Conservation (phyloP, 1,140 invertebrate species). For the Microplitis mediator region DNA sequence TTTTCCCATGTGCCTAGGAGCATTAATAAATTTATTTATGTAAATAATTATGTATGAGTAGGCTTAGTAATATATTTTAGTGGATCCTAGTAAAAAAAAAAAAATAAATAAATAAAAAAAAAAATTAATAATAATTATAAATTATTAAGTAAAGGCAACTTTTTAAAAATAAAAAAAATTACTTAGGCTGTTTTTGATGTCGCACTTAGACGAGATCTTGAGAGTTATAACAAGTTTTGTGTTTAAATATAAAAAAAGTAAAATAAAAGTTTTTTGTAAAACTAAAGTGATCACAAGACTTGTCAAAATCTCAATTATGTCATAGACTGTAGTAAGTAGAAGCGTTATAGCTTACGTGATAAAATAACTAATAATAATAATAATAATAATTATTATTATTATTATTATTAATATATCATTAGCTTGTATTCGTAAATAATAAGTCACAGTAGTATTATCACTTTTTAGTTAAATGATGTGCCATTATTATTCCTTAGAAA, state of each 20-base stretch:
- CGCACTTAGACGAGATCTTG: no score
- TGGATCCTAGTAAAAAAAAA: background rate
- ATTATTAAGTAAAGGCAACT: background rate
- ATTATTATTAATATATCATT: slow-evolving; percentile 7
- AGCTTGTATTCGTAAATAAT: slow-evolving; percentile 12
- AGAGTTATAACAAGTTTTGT: no score
- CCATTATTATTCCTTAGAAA: background rate
- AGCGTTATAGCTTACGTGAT: background rate
- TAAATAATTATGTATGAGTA: background rate
- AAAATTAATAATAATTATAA: no score
- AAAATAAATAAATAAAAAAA: no score
- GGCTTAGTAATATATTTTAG: background rate
- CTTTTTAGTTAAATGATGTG: background rate
- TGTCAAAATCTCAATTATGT: background rate
- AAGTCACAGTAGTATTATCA: slow-evolving; percentile 4
- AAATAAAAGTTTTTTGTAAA: background rate
- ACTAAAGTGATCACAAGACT: background rate
- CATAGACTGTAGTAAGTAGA: background rate
- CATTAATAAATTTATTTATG: background rate
- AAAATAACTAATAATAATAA: background rate
- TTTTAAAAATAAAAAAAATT: background rate
- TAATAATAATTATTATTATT: background rate
- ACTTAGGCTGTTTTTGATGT: no score
- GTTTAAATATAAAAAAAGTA: background rate
- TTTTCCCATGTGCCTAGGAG: background rate